These are phyloP conservation scores for Panurus biarmicus DNA, from an alignment of 2,113 vertebrate genomes.

Conservation along the genomic window DNA sequence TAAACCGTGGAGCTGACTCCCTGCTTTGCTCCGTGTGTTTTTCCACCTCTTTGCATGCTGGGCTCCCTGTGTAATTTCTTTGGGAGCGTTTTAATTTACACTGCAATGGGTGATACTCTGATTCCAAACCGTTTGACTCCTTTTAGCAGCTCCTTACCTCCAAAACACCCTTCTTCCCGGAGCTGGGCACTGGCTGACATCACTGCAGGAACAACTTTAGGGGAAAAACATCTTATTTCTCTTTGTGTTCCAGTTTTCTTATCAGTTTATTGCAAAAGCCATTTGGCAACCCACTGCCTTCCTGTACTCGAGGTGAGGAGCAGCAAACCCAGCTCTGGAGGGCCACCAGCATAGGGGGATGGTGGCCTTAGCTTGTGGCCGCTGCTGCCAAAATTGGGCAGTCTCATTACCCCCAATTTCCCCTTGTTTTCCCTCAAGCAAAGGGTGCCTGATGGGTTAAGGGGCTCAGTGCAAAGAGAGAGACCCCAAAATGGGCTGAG, in stretches of 20 bases:
- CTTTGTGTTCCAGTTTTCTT: not conserved
- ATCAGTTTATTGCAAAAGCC: not conserved
- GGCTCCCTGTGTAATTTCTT: not conserved
- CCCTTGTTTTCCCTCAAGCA: not conserved
- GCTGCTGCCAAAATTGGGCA: not conserved
- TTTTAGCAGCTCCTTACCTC: not conserved
- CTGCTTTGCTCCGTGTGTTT: not conserved
- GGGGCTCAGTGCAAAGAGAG: not conserved
- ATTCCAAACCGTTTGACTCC: not conserved
- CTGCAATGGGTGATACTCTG: accelerated
- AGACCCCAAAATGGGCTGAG: not conserved
- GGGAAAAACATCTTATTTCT: not conserved
- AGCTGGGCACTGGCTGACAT: not conserved
- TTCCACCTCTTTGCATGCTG: not conserved
- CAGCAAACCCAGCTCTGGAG: not conserved
- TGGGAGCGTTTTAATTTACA: not conserved
- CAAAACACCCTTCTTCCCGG: accelerated
- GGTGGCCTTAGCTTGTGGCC: not conserved
- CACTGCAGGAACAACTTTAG: not conserved
- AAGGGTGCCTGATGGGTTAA: not conserved
- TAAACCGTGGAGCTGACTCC: not conserved
- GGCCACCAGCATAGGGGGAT: accelerated
- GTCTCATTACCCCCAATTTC: not conserved
- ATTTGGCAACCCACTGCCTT: not conserved
- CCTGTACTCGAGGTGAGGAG: not conserved